Conservation (phyloP, 2,888 invertebrate genomes). For the Sipha maydis region DNA sequence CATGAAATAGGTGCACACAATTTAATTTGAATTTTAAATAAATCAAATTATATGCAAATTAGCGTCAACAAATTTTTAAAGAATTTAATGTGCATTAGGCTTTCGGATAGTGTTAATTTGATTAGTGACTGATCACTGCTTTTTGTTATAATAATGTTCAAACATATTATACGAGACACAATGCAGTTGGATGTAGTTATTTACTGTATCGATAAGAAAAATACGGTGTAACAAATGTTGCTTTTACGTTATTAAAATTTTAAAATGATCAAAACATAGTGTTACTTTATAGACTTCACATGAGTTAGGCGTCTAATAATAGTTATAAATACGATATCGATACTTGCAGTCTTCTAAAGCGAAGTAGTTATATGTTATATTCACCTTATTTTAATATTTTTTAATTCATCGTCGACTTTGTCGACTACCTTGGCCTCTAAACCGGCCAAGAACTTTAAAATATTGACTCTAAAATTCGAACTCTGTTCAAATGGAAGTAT, state of each 20-base stretch:
- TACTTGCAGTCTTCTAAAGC: too few species aligned
- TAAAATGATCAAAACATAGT: not conserved
- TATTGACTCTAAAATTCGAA: not conserved
- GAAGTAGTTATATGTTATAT: too few species aligned
- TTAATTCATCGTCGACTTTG: not conserved
- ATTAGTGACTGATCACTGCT: not conserved
- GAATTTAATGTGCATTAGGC: not conserved
- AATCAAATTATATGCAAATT: too few species aligned
- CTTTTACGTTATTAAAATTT: not conserved
- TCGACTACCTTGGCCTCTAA: not conserved
- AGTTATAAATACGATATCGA: too few species aligned
- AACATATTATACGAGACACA: too few species aligned
- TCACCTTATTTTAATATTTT: not conserved
- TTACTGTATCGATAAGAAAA: not conserved
- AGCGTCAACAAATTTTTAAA: not conserved
- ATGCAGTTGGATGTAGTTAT: not conserved
- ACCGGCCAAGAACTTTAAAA: not conserved
- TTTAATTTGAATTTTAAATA: not conserved
- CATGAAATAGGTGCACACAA: not conserved
- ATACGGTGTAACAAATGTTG: too few species aligned
- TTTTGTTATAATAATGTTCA: not conserved
- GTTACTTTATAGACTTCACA: too few species aligned
- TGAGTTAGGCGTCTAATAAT: too few species aligned
- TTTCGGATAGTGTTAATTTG: not conserved
- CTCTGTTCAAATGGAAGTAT: not conserved